Base-by-base conservation (phyloP, 92 coral and sea anemone species). In the Zoanthus sociatus region DNA sequence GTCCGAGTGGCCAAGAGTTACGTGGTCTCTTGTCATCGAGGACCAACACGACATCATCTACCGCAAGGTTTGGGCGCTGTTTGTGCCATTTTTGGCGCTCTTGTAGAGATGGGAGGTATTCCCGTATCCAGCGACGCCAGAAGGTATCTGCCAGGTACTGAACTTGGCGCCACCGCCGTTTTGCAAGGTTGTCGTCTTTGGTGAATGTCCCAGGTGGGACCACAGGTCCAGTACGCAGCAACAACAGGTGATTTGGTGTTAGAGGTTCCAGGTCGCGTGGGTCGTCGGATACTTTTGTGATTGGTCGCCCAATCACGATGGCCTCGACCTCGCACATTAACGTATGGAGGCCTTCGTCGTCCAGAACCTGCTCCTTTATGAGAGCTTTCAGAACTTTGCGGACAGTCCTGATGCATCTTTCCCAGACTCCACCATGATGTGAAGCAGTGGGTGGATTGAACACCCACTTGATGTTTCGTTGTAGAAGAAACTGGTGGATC, bases 401-500 rank as follows among this genome's bases (percentile, higher is more conserved):
- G 3, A 83, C 84, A 0, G 91, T 92, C 18, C 95, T 72, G 20
- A 92, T 89, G 77, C 92, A 92, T 14, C 89, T 61, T 50, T 92
- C 95, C 95, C 92, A 92, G 21, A 92, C 89, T 46, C 92, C 88
- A 6, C 95, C 92, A 60, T 92, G 91, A 84, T 92, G 91, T 9
- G 91, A 92, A 56, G 86, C 95, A 0, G 91, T 79, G 32, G 93
- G 93, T 33, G 95, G 91, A 32, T 92, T 92, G 67, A 92, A 92
- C 47, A 70, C 77, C 95, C 95, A 92, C 76, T 90, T 84, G 85
- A 90, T 74, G 51, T 73, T 47, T 42, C 33, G 70, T 32, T 87
- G 89, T 16, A 90, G 51, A 4, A 90, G 68, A 77, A 71, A 87
- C 14, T 83, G 77, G 51, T 90, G 87, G 72, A 92, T 90, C 71